Conservation (phyloP, 2,888 invertebrate species). For the Eudasyphora cyanicolor region DNA sequence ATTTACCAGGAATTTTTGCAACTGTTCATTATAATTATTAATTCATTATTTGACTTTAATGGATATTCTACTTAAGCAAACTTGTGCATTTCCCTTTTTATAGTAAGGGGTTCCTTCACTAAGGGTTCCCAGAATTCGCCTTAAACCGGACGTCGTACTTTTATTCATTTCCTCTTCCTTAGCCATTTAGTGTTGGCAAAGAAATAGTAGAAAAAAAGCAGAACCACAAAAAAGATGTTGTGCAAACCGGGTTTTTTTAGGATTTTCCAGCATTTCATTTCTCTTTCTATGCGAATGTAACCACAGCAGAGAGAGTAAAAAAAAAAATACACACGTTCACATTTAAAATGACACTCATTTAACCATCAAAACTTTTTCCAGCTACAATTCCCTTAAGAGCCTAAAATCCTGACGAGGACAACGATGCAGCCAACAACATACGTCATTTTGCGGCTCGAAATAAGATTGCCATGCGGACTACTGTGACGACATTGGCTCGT, state of each 20-base stretch:
- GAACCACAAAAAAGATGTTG: background rate
- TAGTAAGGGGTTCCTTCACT: too few species aligned
- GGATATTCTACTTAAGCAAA: too few species aligned
- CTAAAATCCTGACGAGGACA: background rate
- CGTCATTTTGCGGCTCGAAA: background rate
- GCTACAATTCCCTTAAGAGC: constrained; percentile 30
- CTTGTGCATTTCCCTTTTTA: too few species aligned
- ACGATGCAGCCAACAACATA: background rate
- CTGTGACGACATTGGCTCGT: background rate
- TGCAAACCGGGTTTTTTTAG: background rate
- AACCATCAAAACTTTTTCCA: constrained; percentile 32
- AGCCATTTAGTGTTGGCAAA: background rate
- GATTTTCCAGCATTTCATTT: background rate
- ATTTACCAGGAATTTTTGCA: too few species aligned
- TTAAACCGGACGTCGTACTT: background rate
- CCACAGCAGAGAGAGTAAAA: too few species aligned
- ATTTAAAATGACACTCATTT: constrained; percentile 29
- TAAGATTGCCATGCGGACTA: background rate
- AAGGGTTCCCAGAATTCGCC: too few species aligned
- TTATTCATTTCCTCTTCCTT: background rate
- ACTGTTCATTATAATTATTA: too few species aligned
- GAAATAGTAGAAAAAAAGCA: background rate
- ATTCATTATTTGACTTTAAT: too few species aligned
- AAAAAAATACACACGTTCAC: constrained; percentile 21
- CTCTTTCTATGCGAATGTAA: constrained; percentile 9